These are phyloP conservation scores for Phortica okadai DNA, from an alignment of 2,888 invertebrate genomes.

Conservation along the genomic window DNA sequence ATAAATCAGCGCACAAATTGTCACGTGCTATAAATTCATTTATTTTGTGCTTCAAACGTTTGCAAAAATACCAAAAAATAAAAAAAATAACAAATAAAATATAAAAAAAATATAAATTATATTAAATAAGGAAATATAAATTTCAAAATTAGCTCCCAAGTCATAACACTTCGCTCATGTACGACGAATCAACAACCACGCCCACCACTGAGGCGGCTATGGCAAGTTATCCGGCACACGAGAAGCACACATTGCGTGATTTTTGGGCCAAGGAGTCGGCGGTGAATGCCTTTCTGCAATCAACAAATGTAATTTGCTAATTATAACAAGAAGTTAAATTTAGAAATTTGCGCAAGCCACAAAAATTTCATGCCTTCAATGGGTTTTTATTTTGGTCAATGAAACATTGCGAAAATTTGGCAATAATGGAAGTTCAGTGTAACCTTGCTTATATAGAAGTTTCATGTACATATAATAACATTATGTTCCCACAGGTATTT, in stretches of 20 bases:
- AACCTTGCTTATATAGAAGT: too few relatives aligned
- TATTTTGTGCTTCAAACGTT: slow-evolving; percentile 31
- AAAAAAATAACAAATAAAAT: slow-evolving; percentile 1
- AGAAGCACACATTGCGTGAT: slow-evolving; percentile 66
- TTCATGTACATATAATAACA: too few relatives aligned
- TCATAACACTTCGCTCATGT: slow-evolving; percentile 46
- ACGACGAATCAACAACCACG: slow-evolving; percentile 59
- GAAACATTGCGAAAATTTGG: too few relatives aligned
- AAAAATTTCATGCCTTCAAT: too few relatives aligned
- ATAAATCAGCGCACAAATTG: slow-evolving; percentile 61
- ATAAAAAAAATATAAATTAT: slow-evolving; percentile 6
- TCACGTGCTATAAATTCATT: slow-evolving; percentile 67
- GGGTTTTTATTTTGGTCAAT: too few relatives aligned
- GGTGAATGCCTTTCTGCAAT: slow-evolving; percentile 70
- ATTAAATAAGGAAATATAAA: slow-evolving; percentile 21
- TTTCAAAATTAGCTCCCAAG: slow-evolving; percentile 13
- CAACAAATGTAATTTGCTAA: slow-evolving; percentile 57
- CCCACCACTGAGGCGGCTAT: slow-evolving; percentile 67
- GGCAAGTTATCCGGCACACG: slow-evolving; percentile 51
- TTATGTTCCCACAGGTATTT: too few relatives aligned
- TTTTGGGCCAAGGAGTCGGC: slow-evolving; percentile 74
- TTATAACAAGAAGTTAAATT: too few relatives aligned
- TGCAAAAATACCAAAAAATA: not conserved
- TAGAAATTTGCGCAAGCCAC: too few relatives aligned
- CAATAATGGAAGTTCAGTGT: too few relatives aligned